phyloP scores from a whole-genome alignment of 1,140 invertebrate species.

The Orussus abietinus region DNA sequence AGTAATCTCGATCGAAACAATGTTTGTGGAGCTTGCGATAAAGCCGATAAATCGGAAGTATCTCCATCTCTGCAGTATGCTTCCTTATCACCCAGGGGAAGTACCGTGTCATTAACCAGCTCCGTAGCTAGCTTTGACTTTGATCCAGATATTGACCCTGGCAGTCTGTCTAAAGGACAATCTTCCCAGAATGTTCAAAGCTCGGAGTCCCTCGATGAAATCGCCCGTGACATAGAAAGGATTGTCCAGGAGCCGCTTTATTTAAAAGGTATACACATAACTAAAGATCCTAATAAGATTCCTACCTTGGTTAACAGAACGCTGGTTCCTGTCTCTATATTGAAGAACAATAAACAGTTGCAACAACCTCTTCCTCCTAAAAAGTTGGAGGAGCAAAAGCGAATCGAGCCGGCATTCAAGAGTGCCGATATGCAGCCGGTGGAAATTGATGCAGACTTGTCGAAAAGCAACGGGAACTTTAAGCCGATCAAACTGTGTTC shows the following conservation, averaged over 20 bases:
- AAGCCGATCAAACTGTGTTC: conserved; percentile 32
- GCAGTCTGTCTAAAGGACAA: conserved; percentile 25
- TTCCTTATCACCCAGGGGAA: too few relatives aligned
- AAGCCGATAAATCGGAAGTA: too few relatives aligned
- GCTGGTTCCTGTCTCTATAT: conserved; percentile 28
- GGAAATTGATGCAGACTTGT: background rate
- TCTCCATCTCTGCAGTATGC: too few relatives aligned
- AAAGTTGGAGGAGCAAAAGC: conserved; percentile 3
- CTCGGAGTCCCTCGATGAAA: background rate
- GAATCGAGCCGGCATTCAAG: conserved; percentile 28
- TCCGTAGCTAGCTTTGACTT: too few relatives aligned
- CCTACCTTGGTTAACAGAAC: conserved; percentile 32
- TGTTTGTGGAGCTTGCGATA: too few relatives aligned
- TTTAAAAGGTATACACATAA: conserved; percentile 29
- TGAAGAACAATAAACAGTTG: conserved; percentile 33
- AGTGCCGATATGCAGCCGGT: conserved; percentile 38
- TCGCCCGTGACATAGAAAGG: too few relatives aligned
- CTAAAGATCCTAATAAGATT: conserved; percentile 34
- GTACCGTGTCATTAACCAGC: too few relatives aligned
- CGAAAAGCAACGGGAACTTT: conserved; percentile 17
- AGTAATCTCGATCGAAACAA: too few relatives aligned
- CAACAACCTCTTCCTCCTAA: conserved; percentile 22
- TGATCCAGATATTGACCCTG: too few relatives aligned
- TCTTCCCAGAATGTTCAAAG: conserved; percentile 11
- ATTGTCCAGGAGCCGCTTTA: conserved; percentile 19